Conservation (phyloP, 2,797 vertebrate species). For the Gymnopithys bicolor region DNA sequence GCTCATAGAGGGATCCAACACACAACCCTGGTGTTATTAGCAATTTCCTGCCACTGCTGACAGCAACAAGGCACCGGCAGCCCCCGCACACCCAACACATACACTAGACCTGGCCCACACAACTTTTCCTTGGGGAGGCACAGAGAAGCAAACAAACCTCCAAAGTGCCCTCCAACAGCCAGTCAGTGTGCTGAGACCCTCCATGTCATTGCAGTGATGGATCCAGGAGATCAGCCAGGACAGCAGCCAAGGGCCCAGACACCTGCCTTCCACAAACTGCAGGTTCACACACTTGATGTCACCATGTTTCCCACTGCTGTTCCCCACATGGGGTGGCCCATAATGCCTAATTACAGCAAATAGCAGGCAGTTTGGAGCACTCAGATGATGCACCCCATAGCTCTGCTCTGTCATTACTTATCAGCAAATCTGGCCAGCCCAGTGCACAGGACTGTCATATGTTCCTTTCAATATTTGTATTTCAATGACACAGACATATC, state of each 20-base stretch:
- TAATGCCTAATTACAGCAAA: neutral
- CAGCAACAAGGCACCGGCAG: neutral
- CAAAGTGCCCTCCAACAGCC: neutral
- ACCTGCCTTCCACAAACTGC: rapidly evolving
- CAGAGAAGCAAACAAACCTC: neutral
- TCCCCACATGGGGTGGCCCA: rapidly evolving
- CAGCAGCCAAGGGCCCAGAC: neutral
- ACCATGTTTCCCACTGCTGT: neutral
- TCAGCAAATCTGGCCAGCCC: neutral
- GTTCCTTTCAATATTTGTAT: neutral
- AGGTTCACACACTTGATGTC: rapidly evolving
- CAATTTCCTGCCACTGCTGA: neutral
- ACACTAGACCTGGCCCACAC: neutral
- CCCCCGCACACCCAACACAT: rapidly evolving
- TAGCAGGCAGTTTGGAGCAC: neutral
- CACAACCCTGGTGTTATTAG: neutral
- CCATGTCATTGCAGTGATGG: rapidly evolving
- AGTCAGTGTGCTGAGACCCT: rapidly evolving
- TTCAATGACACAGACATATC: neutral
- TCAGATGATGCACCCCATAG: neutral
- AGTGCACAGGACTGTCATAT: rapidly evolving
- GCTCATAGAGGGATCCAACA: neutral
- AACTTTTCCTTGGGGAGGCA: neutral
- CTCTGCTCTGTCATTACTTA: rapidly evolving
- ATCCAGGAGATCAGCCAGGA: neutral